Conservation (phyloP, 2,113 vertebrate genomes). For the Melanerpes formicivorus region DNA sequence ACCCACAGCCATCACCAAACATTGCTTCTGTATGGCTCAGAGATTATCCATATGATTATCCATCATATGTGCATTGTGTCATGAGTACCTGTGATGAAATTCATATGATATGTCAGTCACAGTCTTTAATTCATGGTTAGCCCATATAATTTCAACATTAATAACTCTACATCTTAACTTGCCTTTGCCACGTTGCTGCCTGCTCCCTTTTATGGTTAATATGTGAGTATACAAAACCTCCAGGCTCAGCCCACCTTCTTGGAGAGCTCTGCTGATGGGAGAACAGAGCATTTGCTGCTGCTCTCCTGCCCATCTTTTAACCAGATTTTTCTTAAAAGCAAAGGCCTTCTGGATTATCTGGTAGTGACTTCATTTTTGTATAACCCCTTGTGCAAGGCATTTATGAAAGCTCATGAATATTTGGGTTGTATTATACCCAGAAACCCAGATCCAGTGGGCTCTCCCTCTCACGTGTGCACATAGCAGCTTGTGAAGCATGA, state of each 20-base stretch:
- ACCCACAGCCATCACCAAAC: not conserved
- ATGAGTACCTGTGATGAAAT: not conserved
- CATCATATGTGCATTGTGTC: not conserved
- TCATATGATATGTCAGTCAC: not conserved
- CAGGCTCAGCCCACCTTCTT: fast-evolving
- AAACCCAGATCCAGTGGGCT: not conserved
- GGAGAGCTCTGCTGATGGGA: fast-evolving
- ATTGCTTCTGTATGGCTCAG: fast-evolving
- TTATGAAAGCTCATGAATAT: not conserved
- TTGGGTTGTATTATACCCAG: not conserved
- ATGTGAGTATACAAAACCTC: fast-evolving
- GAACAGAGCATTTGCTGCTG: fast-evolving
- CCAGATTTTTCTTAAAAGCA: not conserved
- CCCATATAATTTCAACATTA: not conserved
- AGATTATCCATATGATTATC: fast-evolving
- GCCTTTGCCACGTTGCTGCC: not conserved
- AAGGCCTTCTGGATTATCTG: not conserved
- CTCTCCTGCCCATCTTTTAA: not conserved
- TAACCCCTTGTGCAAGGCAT: not conserved
- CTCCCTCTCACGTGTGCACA: fast-evolving
- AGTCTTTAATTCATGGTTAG: not conserved
- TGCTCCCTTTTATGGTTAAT: not conserved
- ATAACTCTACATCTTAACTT: not conserved
- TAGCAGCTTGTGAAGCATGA: not conserved
- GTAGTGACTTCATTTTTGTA: not conserved